These are phyloP conservation scores for Myodes glareolus DNA, from an alignment of 2,113 vertebrate species.

Conservation along the genomic window DNA sequence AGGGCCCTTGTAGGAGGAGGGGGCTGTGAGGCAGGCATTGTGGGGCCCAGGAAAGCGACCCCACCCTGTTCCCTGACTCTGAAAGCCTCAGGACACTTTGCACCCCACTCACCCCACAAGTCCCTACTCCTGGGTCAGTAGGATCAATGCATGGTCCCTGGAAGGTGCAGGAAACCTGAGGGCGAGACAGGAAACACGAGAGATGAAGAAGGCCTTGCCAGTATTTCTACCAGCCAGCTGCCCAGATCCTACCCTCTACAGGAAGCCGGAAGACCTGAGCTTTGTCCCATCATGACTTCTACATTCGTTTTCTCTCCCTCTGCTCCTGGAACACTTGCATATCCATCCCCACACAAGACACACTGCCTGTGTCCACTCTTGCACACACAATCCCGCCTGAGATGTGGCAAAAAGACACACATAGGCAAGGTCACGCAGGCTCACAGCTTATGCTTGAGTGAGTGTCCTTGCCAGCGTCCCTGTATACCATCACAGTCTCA, in stretches of 20 bases:
- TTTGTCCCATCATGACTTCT: slow-evolving; percentile 35
- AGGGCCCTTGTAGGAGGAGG: slow-evolving; percentile 66
- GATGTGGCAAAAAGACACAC: not conserved
- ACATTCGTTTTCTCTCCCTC: slow-evolving; percentile 24
- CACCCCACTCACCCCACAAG: slow-evolving; percentile 62
- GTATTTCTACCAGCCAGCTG: slow-evolving; percentile 48
- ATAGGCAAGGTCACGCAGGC: not conserved
- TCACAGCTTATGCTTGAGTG: not conserved
- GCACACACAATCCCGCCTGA: not conserved
- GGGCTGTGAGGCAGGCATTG: slow-evolving; percentile 61
- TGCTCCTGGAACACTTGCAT: not conserved
- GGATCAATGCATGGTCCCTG: slow-evolving; percentile 54
- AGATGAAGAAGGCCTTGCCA: slow-evolving; percentile 44
- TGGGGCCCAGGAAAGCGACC: slow-evolving; percentile 66
- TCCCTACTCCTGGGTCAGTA: slow-evolving; percentile 63
- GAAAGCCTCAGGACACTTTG: not conserved
- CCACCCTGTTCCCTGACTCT: slow-evolving; percentile 51
- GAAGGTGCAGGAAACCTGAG: slow-evolving; percentile 65
- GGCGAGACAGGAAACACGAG: slow-evolving; percentile 2
- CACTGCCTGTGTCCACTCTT: not conserved
- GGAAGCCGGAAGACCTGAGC: slow-evolving; percentile 59
- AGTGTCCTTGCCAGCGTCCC: not conserved
- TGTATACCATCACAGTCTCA: not conserved
- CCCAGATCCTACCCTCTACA: slow-evolving; percentile 36
- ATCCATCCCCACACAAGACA: not conserved